phyloP scores from a whole-genome alignment of 2,888 invertebrate species.

The Lymantria monacha region DNA sequence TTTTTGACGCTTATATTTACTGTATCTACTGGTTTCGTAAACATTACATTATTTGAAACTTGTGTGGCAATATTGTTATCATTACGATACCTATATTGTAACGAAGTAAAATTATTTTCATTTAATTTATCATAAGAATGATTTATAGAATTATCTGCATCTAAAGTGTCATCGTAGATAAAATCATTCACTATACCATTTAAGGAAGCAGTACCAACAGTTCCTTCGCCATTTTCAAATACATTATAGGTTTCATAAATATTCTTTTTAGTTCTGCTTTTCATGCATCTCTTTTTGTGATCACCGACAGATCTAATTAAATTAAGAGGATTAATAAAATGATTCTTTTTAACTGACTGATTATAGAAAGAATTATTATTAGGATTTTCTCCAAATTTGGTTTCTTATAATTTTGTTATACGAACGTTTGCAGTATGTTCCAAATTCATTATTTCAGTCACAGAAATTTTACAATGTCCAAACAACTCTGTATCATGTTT shows the following conservation, averaged over 20 bases:
- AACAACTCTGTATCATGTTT: conserved; percentile 3
- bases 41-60: conserved; percentile 1
- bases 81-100: conserved; percentile 7
- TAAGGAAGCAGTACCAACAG: not conserved
- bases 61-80: conserved; percentile 8
- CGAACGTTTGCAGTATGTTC: conserved; percentile 13
- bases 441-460: conserved; percentile 33
- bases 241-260: conserved; percentile 14
- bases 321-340: conserved; percentile 16
- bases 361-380: conserved; percentile 6
- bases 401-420: not conserved
- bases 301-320: conserved; percentile 11
- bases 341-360: conserved; percentile 9
- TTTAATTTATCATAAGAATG: not conserved
- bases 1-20: conserved; percentile 13
- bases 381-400: conserved; percentile 8
- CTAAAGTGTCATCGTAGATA: not conserved
- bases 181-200: not conserved
- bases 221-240: conserved; percentile 6
- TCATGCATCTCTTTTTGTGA: conserved; percentile 4
- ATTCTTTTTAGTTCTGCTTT: conserved; percentile 7
- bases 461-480: conserved; percentile 31
- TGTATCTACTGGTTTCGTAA: not conserved
- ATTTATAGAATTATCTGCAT: not conserved
- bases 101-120: not conserved